Evolutionary conservation across 2,888 invertebrate genomes (phyloP), one percentile per base, ranked within the genome.

Genomic region (Plagiodera versicolora): DNA sequence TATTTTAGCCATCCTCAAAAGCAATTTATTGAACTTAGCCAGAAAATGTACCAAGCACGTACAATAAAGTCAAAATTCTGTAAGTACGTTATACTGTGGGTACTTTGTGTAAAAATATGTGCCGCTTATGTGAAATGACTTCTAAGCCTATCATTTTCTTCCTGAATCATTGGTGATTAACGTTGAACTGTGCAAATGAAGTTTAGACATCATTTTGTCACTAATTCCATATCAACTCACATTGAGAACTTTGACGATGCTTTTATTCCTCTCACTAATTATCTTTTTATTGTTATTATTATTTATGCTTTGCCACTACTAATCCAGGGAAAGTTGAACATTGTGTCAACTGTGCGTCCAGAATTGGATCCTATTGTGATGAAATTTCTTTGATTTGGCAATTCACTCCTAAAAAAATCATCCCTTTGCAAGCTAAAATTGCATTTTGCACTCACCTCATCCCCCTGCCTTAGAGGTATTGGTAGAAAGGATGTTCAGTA

Each of bases 401-500:
- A 50, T 28, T 24, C 24, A 24, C 24, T n/a, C n/a, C 24, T 24
- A 3, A 24, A 24, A 24, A 24, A 24, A 24, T 24, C 24, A 2
- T 47, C 20, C n/a, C 24, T 17, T 28, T 45, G 18, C 57, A 57
- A 61, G 61, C 60, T 56, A 44, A 48, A 58, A 58, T 60, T 49
- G 47, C 55, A 49, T 44, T 45, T 18, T 28, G 14, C 44, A 58
- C 32, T 35, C 32, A 58, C 57, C 56, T 48, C 35, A 45, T 46
- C 60, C 51, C n/a, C n/a, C 54, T 56, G 35, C 51, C 45, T 58
- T 20, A 53, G 46, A 54, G 56, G 62, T 66, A 69, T 66, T 72
- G 74, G 74, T 74, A 74, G 74, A 74, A 74, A 74, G 74, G 74
- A 73, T 71, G 6, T 66, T 65, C 70, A 72, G 39, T 70, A 60